These are phyloP conservation scores for Pseudococcus jackbeardsleyi DNA, from an alignment of 2,888 invertebrate genomes.

Conservation along the genomic window DNA sequence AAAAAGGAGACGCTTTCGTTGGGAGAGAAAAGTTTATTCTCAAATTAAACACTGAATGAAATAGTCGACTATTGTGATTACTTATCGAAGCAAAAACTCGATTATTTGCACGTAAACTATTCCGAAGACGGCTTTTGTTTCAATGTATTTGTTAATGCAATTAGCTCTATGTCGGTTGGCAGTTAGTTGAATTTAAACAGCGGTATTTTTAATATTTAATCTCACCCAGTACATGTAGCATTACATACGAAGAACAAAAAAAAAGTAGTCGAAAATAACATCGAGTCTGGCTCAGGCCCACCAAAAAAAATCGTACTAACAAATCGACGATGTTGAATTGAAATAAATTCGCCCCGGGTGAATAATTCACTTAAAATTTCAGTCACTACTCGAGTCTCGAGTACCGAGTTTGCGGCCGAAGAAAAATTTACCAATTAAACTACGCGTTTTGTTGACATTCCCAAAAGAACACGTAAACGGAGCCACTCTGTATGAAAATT, in stretches of 20 bases:
- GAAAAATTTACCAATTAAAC: constrained; percentile 32
- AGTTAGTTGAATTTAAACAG: constrained; percentile 12
- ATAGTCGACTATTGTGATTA: constrained; percentile 17
- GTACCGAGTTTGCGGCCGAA: not conserved
- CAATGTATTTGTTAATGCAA: constrained; percentile 28
- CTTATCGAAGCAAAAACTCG: constrained; percentile 28
- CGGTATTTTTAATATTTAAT: constrained; percentile 18
- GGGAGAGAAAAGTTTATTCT: constrained; percentile 19
- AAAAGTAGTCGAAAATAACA: no score
- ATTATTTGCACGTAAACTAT: constrained; percentile 34
- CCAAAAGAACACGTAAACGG: constrained; percentile 8
- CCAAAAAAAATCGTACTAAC: not conserved
- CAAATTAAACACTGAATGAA: constrained; percentile 34
- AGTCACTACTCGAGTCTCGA: not conserved
- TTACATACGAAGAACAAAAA: no score
- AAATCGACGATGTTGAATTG: constrained; percentile 38
- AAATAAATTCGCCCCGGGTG: constrained; percentile 44
- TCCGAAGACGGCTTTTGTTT: not conserved
- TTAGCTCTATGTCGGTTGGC: not conserved
- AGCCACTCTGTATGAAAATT: constrained; percentile 16
- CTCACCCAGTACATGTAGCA: not conserved
- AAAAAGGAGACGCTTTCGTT: not conserved
- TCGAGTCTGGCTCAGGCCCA: not conserved
- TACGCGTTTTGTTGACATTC: constrained; percentile 55
- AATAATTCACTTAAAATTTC: constrained; percentile 37